These are phyloP conservation scores for Sarcoramphus papa DNA, from an alignment of 2,797 vertebrate species.

Conservation along the genomic window DNA sequence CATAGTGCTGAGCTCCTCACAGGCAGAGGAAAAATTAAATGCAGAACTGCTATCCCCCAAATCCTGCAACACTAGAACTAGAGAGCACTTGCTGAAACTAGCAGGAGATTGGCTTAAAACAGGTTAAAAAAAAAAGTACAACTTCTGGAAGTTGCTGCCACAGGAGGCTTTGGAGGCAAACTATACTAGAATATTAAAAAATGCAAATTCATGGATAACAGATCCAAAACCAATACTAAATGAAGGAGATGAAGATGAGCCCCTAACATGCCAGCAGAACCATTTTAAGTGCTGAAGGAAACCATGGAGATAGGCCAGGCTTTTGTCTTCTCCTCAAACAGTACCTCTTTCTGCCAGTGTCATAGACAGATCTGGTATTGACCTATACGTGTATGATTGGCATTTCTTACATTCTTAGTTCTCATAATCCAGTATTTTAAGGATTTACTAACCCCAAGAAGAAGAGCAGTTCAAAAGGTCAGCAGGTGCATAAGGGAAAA, in stretches of 20 bases:
- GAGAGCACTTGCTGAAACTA: background rate
- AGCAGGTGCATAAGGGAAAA: background rate
- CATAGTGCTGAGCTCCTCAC: background rate
- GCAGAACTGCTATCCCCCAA: background rate
- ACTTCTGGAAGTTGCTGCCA: background rate
- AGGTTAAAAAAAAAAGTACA: background rate
- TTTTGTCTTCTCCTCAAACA: background rate
- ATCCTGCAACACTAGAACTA: background rate
- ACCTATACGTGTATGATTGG: background rate
- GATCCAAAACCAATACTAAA: background rate
- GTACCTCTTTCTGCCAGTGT: background rate
- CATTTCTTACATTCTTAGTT: background rate
- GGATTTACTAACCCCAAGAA: background rate
- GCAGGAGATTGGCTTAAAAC: background rate
- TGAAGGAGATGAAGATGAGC: background rate
- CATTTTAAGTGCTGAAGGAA: background rate
- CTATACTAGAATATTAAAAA: background rate
- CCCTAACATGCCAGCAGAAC: background rate
- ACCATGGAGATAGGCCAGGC: background rate
- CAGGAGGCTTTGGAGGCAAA: background rate
- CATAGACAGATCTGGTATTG: background rate
- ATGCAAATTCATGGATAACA: background rate
- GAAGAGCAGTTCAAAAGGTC: background rate
- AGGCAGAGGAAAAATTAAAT: background rate
- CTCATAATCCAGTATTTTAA: background rate